These are phyloP conservation scores for Sycophila sp. DNA, from an alignment of 1,140 invertebrate species.

Conservation along the genomic window DNA sequence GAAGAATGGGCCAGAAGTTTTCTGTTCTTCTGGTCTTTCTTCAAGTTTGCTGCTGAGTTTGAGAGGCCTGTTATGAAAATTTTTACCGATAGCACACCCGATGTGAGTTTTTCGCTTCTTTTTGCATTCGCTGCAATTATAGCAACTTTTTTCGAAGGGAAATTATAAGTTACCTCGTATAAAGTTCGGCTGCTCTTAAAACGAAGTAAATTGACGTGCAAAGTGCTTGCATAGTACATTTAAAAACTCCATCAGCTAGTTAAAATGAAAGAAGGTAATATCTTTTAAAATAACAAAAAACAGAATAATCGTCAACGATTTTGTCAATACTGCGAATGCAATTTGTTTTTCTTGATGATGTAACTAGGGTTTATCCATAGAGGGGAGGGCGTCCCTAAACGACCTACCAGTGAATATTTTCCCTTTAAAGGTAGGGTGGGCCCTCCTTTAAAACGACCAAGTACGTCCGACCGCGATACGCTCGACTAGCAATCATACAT, in stretches of 20 bases:
- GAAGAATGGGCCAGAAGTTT: constrained; percentile 18
- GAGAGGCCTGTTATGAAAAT: background rate
- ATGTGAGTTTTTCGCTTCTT: background rate
- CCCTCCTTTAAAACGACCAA: constrained; percentile 49
- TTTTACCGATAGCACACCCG: background rate
- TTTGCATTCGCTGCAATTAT: background rate
- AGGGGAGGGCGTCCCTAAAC: background rate
- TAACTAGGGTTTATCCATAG: background rate
- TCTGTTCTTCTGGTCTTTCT: background rate
- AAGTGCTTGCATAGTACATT: no score
- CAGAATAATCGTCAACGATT: no score
- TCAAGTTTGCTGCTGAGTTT: background rate
- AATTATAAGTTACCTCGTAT: no score
- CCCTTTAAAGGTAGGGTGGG: constrained; percentile 45
- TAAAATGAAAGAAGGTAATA: no score
- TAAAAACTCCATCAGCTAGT: no score
- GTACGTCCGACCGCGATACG: constrained; percentile 42
- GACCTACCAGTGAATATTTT: constrained; percentile 33
- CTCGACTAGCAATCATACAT: constrained; percentile 55
- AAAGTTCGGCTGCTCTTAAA: no score
- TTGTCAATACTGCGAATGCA: no score
- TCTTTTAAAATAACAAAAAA: no score
- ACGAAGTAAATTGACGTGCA: no score
- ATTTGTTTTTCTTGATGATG: background rate
- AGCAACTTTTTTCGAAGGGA: background rate